Conservation (phyloP, 2,113 vertebrate genomes). For the Callorhinus ursinus region DNA sequence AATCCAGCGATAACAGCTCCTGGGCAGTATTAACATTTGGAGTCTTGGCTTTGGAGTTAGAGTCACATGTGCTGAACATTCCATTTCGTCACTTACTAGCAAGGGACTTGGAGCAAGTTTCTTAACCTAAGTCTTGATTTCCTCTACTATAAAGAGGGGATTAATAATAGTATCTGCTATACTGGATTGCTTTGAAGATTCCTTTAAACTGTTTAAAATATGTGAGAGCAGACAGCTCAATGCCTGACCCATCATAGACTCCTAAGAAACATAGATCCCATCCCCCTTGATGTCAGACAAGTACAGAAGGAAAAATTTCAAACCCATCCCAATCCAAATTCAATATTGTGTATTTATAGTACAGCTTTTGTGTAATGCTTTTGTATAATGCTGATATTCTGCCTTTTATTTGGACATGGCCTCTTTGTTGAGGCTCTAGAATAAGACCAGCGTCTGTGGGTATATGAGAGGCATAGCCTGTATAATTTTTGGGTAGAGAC, state of each 20-base stretch:
- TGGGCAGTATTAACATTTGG: not conserved
- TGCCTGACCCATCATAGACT: not conserved
- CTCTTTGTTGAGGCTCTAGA: not conserved
- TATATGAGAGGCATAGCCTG: not conserved
- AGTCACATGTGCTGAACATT: not conserved
- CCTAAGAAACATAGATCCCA: not conserved
- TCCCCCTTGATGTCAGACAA: not conserved
- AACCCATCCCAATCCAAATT: not conserved
- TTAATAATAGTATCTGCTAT: not conserved
- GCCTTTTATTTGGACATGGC: not conserved
- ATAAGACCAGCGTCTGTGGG: not conserved
- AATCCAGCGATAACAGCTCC: not conserved
- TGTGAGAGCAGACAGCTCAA: not conserved
- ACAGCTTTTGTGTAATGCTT: not conserved
- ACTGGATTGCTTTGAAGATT: not conserved
- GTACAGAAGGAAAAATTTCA: not conserved
- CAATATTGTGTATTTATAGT: not conserved
- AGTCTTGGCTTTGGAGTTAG: not conserved
- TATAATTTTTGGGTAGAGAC: not conserved
- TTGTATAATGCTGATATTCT: not conserved
- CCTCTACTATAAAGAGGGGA: not conserved
- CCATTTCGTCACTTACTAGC: not conserved
- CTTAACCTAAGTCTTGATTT: not conserved
- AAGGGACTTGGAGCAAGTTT: not conserved
- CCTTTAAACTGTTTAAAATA: conserved; percentile 17